Evolutionary conservation across 1,140 invertebrate species (phyloP), one percentile per base, ranked within the genome.

Genomic region (Parapsyche elsis): DNA sequence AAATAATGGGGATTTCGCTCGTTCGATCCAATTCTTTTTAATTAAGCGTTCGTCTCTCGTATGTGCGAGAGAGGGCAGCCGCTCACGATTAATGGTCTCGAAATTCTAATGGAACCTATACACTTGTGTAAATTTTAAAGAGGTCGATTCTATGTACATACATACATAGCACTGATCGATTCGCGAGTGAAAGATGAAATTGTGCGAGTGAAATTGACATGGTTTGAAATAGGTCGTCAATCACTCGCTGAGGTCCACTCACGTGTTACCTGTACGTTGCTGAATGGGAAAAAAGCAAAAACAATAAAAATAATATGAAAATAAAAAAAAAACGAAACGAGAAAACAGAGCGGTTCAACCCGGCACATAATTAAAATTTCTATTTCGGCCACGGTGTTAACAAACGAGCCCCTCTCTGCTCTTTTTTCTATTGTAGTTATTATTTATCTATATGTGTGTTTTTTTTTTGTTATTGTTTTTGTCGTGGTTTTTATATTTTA

Each of bases 301-400:
- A n/a, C n/a, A n/a, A n/a, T n/a, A n/a, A 67, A 67, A 9, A 67
- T 9, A 53, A 53, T 5, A 53, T 12, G 16, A 14, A 53, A 14
- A 46, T 46, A 46, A 5, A 16, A 53, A 2, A 53, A 1, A 53
- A 53, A 53, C 12, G 49, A 53, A 53, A 53, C 49, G 49, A 67
- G 21, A 67, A 67, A 67, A 12, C 38, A 14, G 24, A 71, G 24
- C 67, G 74, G 49, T 59, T 49, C 49, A 45, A 64, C 44, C 59
- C 59, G 59, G 59, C 59, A 61, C 64, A 77, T 64, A 77, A 77
- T 77, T 77, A 77, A 77, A 77, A 77, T 77, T 77, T 77, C 75
- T 77, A 77, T 77, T 77, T 77, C 75, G 75, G 49, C 73, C 73
- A 75, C 73, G 73, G 75, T 77, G 75, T 77, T 77, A 77, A 77